phyloP scores from a whole-genome alignment of 2,797 vertebrate species.

The Myotis vivesi region DNA sequence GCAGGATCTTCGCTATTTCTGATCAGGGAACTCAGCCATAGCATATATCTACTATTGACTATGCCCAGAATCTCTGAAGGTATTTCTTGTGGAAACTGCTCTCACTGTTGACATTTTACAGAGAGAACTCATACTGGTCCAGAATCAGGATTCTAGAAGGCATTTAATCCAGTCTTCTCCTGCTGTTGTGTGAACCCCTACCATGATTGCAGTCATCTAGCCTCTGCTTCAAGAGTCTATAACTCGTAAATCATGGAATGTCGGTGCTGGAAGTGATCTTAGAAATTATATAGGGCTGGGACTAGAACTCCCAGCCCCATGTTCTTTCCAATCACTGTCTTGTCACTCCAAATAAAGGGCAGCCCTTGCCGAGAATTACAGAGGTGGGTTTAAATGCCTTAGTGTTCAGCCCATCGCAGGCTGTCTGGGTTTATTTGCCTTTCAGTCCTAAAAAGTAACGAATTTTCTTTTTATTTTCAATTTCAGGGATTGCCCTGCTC shows the following conservation, averaged over 20 bases:
- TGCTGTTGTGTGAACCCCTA: neutral
- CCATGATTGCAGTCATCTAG: neutral
- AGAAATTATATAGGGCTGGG: neutral
- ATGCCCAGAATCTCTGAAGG: neutral
- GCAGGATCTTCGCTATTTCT: neutral
- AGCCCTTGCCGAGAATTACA: neutral
- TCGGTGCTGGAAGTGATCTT: neutral
- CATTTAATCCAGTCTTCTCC: neutral
- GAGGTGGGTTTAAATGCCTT: neutral
- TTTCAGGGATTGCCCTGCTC: slow-evolving; percentile 88
- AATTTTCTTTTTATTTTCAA: neutral
- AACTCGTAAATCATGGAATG: neutral
- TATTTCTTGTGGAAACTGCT: neutral
- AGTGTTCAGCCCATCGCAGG: neutral
- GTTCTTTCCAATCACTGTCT: neutral
- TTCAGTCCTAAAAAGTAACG: neutral
- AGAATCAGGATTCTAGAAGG: neutral
- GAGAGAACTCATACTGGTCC: neutral
- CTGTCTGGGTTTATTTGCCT: slow-evolving; percentile 16
- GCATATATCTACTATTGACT: neutral
- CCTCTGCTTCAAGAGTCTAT: neutral
- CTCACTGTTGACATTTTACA: neutral
- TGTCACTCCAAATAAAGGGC: neutral
- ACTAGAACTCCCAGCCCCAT: neutral
- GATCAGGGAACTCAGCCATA: neutral